A percentile compares a stretch with the other conserved stretches of the same genome.
These are phyloP conservation scores for Pectinophora gossypiella DNA, from an alignment of 1,140 invertebrate species.

Conservation along the genomic window DNA sequence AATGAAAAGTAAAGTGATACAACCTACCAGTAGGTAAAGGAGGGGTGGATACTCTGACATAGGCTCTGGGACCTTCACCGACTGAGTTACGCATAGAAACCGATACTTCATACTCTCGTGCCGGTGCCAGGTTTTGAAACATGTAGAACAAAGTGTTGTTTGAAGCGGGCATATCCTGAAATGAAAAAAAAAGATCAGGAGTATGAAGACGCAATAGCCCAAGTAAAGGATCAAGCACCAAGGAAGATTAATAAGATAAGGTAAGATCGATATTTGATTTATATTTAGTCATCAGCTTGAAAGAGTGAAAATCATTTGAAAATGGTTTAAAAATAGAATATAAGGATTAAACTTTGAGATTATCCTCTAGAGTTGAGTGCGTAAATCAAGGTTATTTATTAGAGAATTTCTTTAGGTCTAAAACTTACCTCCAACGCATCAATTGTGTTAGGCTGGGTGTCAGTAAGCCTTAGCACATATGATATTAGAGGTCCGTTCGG, in stretches of 20 bases:
- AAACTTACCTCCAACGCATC: slow-evolving; percentile 78
- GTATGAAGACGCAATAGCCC: no score
- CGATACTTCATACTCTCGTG: slow-evolving; percentile 85
- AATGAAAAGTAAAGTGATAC: not conserved
- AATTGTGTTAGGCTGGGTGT: slow-evolving; percentile 76
- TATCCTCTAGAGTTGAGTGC: no score
- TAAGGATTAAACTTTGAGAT: no score
- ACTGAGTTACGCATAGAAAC: slow-evolving; percentile 87
- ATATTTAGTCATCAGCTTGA: no score
- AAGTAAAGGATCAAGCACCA: no score
- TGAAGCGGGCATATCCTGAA: slow-evolving; percentile 83
- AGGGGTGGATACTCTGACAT: slow-evolving; percentile 80
- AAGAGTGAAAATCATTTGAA: no score
- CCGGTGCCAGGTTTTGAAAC: slow-evolving; percentile 85
- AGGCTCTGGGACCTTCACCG: slow-evolving; percentile 85
- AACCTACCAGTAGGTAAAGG: slow-evolving; percentile 78
- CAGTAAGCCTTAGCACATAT: slow-evolving; percentile 84
- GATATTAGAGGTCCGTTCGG: slow-evolving; percentile 91
- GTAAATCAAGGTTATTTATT: no score
- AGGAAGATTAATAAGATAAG: no score
- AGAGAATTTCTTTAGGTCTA: not conserved
- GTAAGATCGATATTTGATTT: no score
- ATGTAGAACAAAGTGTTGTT: slow-evolving; percentile 83
- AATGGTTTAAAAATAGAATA: no score
- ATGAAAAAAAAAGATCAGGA: no score